A percentile compares a stretch with the other conserved stretches of the same genome.
These are phyloP conservation scores for Styela clava DNA, from an alignment of 23 tunicate species.

Conservation along the genomic window DNA sequence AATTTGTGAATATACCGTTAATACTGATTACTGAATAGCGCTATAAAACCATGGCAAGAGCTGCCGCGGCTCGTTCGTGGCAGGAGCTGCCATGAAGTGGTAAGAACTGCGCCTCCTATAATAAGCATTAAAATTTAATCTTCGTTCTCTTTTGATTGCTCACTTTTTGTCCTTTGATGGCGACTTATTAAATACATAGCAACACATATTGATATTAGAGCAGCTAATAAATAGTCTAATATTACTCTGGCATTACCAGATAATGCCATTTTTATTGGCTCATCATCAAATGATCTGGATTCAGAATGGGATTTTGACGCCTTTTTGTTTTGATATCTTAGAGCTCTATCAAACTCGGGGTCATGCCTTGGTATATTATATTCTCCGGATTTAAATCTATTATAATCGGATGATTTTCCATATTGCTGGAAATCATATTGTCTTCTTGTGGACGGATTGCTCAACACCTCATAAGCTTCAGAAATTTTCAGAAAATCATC, in stretches of 20 bases:
- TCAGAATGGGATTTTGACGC: neutral
- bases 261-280: slow-evolving; percentile 12
- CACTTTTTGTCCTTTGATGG: neutral
- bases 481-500: slow-evolving; percentile 11
- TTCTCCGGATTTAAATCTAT: slow-evolving; percentile 16
- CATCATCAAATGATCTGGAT: neutral
- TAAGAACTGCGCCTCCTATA: too few relatives aligned
- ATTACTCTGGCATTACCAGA: slow-evolving; percentile 1
- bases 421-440: slow-evolving; percentile 9
- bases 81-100: too few relatives aligned
- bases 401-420: slow-evolving; percentile 6
- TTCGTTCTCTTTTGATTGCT: slow-evolving; percentile 9
- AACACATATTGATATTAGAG: slow-evolving; percentile 8
- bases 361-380: slow-evolving; percentile 11
- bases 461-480: slow-evolving; percentile 16
- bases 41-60: too few relatives aligned
- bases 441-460: neutral
- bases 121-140: too few relatives aligned
- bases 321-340: neutral
- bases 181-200: slow-evolving; percentile 25
- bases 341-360: neutral
- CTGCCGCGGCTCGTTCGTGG: too few relatives aligned
- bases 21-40: too few relatives aligned
- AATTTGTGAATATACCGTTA: too few relatives aligned
- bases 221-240: slow-evolving; percentile 7